Evolutionary conservation across 2,797 vertebrate species (phyloP).

Genomic region (Poecilia wingei): DNA sequence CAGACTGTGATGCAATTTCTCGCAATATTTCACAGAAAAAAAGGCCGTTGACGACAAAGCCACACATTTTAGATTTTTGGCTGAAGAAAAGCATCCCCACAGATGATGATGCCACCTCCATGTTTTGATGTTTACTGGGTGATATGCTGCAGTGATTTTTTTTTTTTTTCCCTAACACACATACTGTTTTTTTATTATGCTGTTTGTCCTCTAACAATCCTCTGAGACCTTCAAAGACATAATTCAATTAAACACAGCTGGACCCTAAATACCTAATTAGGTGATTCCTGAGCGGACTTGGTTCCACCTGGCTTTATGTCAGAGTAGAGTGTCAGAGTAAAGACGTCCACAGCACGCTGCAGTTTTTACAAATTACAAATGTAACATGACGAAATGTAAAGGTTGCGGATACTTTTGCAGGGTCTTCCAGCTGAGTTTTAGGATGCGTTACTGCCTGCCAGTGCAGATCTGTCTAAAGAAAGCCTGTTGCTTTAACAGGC

Average conservation of each 20-base stretch:
- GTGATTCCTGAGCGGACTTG: not conserved
- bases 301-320: not conserved
- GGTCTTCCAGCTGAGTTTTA: slow-evolving; percentile 12
- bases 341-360: not conserved
- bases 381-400: not conserved
- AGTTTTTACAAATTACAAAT: not conserved
- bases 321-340: not conserved
- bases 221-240: not conserved
- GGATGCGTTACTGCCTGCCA: slow-evolving; percentile 33
- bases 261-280: not conserved
- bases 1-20: not conserved
- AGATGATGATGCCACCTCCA: not conserved
- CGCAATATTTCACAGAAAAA: not conserved
- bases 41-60: not conserved
- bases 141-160: not conserved
- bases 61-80: not conserved
- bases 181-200: not conserved
- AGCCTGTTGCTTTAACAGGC: slow-evolving; percentile 3
- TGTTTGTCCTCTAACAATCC: not conserved
- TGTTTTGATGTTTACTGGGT: not conserved
- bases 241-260: not conserved
- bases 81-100: not conserved
- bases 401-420: not conserved
- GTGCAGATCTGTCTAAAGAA: slow-evolving; percentile 20
- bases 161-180: not conserved